These are phyloP conservation scores for Platygyra sinensis DNA, from an alignment of 64 coral and sea anemone species.

Conservation along the genomic window DNA sequence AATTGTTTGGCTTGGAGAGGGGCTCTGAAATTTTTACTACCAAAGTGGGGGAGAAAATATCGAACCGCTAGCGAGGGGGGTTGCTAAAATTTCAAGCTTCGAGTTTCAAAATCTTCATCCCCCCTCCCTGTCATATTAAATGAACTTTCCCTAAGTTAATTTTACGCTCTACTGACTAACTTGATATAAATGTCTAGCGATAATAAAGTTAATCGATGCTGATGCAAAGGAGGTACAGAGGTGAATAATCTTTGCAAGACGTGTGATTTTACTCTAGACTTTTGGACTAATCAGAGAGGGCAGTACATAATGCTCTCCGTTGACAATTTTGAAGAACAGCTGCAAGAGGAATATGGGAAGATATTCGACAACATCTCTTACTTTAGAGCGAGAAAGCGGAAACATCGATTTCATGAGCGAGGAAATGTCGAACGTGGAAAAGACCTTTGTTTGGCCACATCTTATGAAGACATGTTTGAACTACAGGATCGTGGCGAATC, in stretches of 20 bases:
- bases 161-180: not conserved
- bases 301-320: not conserved
- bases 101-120: no score
- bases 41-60: no score
- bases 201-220: not conserved
- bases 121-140: no score
- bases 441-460: not conserved
- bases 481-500: not conserved
- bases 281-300: not conserved
- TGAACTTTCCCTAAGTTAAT: not conserved
- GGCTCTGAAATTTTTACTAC: no score
- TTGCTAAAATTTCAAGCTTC: no score
- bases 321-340: constrained; percentile 1
- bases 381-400: not conserved
- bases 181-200: not conserved
- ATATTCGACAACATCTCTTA: constrained; percentile 20
- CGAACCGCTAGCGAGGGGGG: no score
- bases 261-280: not conserved
- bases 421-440: not conserved
- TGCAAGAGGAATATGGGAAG: constrained; percentile 8
- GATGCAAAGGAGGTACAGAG: not conserved
- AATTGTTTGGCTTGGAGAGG: no score
- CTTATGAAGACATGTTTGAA: not conserved
- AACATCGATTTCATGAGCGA: not conserved
- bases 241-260: no score